Conservation (phyloP, 2,888 invertebrate species). For the Caenorhabditis panamensis region DNA sequence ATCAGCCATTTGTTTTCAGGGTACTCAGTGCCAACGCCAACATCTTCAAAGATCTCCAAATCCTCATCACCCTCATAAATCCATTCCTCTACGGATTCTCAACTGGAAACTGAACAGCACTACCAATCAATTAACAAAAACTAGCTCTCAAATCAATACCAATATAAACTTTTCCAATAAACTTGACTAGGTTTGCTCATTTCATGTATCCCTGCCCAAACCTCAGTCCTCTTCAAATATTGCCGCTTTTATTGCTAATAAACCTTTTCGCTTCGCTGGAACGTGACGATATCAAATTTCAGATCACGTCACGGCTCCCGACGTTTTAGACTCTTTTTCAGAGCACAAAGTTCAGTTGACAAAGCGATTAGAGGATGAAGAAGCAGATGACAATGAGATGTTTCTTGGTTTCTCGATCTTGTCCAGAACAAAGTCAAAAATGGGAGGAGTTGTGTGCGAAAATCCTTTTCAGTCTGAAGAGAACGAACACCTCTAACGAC, state of each 20-base stretch:
- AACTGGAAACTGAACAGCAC: conserved; percentile 24
- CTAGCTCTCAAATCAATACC: conserved; percentile 18
- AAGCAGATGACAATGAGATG: neutral
- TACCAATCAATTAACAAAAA: neutral
- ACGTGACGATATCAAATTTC: neutral
- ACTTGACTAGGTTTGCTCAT: neutral
- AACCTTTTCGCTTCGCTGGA: conserved; percentile 10
- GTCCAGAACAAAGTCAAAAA: neutral
- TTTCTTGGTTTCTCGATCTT: neutral
- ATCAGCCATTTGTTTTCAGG: conserved; percentile 52
- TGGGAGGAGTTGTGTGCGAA: neutral
- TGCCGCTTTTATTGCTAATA: conserved; percentile 1
- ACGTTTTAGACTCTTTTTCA: neutral
- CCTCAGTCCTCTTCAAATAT: neutral
- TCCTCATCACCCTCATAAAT: conserved; percentile 80
- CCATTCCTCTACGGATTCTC: conserved; percentile 80
- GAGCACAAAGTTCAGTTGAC: neutral
- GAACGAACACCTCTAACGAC: neutral
- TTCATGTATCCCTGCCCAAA: neutral
- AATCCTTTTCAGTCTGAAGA: neutral
- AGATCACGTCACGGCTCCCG: neutral
- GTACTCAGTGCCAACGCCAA: conserved; percentile 71
- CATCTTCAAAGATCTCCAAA: conserved; percentile 79
- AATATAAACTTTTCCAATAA: neutral
- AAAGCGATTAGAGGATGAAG: neutral